Conservation (phyloP, 2,113 vertebrate species). For the Menura novaehollandiae region DNA sequence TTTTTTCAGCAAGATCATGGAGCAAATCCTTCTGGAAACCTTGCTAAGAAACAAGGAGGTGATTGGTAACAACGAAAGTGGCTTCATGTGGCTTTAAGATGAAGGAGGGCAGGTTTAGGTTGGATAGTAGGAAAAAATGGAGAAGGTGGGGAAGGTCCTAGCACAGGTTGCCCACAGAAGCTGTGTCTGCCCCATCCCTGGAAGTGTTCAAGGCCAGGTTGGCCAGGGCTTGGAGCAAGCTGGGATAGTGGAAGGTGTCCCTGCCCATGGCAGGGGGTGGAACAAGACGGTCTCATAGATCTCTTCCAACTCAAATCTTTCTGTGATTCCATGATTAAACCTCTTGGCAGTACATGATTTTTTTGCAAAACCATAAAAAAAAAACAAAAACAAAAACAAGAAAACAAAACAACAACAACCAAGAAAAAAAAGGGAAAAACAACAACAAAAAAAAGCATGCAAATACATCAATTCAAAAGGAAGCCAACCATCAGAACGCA, state of each 20-base stretch:
- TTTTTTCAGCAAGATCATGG: neutral
- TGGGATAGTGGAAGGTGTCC: accelerated
- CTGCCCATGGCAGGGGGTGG: neutral
- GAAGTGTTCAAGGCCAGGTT: neutral
- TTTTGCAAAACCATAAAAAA: neutral
- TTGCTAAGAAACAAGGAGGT: neutral
- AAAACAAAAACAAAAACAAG: neutral
- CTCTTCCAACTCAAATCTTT: neutral
- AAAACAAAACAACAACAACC: no score
- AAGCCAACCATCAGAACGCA: neutral
- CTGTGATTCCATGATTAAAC: neutral
- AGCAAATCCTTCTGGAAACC: neutral
- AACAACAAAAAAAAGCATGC: neutral
- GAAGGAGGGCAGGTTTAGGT: neutral
- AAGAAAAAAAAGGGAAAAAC: no score
- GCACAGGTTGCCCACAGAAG: accelerated
- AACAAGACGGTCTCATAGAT: accelerated
- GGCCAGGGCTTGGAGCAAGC: neutral
- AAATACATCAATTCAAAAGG: neutral
- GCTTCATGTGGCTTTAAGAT: neutral
- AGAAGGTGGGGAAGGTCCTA: neutral
- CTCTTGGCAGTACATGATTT: accelerated
- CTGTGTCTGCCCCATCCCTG: neutral
- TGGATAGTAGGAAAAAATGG: no score
- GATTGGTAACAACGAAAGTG: neutral